Base-by-base conservation (phyloP, 2,888 invertebrate species). In the Oligia fasciuncula region DNA sequence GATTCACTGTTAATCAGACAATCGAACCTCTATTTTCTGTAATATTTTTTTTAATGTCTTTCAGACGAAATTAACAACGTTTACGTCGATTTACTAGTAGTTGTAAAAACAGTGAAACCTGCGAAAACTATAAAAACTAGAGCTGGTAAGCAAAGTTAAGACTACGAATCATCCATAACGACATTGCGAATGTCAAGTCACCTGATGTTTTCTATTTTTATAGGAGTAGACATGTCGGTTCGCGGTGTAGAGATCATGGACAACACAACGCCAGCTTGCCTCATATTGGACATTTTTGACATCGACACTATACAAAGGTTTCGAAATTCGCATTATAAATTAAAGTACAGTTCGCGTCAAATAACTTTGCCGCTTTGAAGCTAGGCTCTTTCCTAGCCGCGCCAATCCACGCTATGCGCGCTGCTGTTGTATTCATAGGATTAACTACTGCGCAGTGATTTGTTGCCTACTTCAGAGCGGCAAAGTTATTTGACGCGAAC, bases 211-310 rank as follows among this genome's bases (percentile, higher is more conserved):
- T 76, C 4, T 40, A 19, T 90, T 87, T 87, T 67, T 79, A 54
- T 70, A 97, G 97, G 97, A 67, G 94, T 95, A 76, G 95, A 97
- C 43, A 94, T 97, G 89, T 96, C 97, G 23, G 97, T 98, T 67
- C 97, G 98, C 8, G 97, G 97, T 88, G 94, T 98, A 13, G 97
- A 98, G 84, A 97, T 98, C 13, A 97, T 97, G 91, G 98, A 97
- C 95, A 97, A 97, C 90, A 97, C 97, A 29, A 97, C 96, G 62
- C 97, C 97, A 40, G 97, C 97, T n/a, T 95, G 97, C 13, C 93
- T 97, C 40, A 93, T 97, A 76, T 94, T 97, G 62, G 95, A 98
- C 71, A 94, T 97, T 69, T 98, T 98, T 97, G 98, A 98, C 84
- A 94, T 97, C 4, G 98, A 98, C 84, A 97, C 98, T 91, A 98